Evolutionary conservation across 2,797 vertebrate species (phyloP).

Genomic region (Hybognathus amarus): DNA sequence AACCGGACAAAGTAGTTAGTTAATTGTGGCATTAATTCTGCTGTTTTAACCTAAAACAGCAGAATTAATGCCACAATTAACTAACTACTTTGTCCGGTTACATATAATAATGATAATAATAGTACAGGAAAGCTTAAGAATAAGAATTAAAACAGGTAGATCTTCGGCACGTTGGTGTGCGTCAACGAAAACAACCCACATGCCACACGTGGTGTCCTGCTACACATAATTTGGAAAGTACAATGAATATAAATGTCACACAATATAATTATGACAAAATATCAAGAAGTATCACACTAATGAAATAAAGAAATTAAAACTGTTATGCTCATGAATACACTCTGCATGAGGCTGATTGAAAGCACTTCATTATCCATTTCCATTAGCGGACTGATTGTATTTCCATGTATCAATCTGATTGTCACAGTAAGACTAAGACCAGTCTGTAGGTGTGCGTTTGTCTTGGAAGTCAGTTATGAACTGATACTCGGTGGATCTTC

Average conservation of each 20-base stretch:
- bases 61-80: too few species aligned
- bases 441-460: conserved; percentile 7
- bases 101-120: too few species aligned
- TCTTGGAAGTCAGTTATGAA: conserved; percentile 15
- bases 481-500: conserved; percentile 22
- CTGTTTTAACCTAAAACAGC: too few species aligned
- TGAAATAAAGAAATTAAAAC: conserved; percentile 38
- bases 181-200: not conserved
- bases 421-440: conserved; percentile 20
- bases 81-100: too few species aligned
- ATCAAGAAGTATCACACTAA: conserved; percentile 26
- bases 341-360: conserved; percentile 37
- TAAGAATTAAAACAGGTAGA: too few species aligned
- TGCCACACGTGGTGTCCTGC: not conserved
- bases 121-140: too few species aligned
- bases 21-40: too few species aligned
- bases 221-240: conserved; percentile 24
- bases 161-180: not conserved
- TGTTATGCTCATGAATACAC: conserved; percentile 38
- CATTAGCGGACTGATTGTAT: conserved; percentile 47
- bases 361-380: conserved; percentile 51
- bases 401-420: conserved; percentile 48
- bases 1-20: not conserved
- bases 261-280: conserved; percentile 28
- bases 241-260: conserved; percentile 14